phyloP scores from a whole-genome alignment of 2,797 vertebrate species.

The Spinus olivaceus region DNA sequence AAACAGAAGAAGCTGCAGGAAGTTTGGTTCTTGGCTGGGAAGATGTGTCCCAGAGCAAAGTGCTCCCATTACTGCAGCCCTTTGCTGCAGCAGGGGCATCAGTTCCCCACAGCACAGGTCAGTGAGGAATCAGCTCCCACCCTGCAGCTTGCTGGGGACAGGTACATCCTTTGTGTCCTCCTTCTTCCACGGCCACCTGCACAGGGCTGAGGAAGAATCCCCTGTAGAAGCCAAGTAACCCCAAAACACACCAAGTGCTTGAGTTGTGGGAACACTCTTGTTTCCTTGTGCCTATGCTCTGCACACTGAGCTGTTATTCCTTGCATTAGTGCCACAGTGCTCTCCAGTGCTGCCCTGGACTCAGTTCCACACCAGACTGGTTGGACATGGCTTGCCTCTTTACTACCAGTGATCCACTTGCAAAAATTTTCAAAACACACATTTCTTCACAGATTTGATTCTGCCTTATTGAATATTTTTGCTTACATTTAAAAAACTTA shows the following conservation, averaged over 20 bases:
- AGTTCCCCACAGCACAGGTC: neutral
- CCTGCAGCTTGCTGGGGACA: neutral
- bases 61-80: neutral
- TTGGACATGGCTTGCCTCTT: neutral
- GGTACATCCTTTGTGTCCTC: neutral
- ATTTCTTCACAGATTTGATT: neutral
- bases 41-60: neutral
- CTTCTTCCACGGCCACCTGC: neutral
- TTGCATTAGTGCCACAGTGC: neutral
- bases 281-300: neutral
- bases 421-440: neutral
- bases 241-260: neutral
- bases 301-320: neutral
- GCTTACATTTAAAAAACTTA: neutral
- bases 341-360: neutral
- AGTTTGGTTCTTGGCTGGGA: neutral
- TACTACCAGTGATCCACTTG: neutral
- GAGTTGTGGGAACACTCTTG: neutral
- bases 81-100: neutral
- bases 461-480: neutral
- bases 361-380: rapidly evolving
- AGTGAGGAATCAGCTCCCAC: neutral
- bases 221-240: neutral
- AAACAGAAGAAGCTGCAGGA: neutral
- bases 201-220: neutral